phyloP scores from a whole-genome alignment of 2,113 vertebrate species.

The Catagonus wagneri region DNA sequence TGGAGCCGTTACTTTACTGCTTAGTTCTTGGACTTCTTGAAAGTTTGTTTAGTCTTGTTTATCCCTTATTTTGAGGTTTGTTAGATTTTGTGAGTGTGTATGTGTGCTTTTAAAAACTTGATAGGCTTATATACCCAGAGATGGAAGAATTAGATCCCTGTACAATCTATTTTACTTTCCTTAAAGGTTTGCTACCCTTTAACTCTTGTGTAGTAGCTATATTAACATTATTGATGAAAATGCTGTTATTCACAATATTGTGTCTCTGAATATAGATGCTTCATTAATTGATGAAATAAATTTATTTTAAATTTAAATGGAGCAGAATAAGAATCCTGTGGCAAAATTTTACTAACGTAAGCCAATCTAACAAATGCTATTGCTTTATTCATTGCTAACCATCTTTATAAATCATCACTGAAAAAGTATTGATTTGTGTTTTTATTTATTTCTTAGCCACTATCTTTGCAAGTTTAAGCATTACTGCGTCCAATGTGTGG shows the following conservation, averaged over 20 bases:
- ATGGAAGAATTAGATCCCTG: background rate
- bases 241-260: background rate
- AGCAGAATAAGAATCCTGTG: background rate
- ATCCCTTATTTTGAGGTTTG: background rate
- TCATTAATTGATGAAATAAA: background rate
- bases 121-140: background rate
- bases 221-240: background rate
- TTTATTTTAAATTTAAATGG: conserved; percentile 3
- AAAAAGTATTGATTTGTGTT: background rate
- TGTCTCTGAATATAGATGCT: background rate
- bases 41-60: background rate
- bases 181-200: background rate
- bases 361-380: background rate
- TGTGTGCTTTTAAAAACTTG: background rate
- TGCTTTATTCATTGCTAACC: background rate
- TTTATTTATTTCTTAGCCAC: background rate
- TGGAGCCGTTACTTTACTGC: background rate
- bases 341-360: background rate
- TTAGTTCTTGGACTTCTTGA: background rate
- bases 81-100: background rate
- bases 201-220: background rate
- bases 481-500: background rate
- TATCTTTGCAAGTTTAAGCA: background rate
- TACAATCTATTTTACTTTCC: background rate
- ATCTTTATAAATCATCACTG: background rate